Base-by-base conservation (phyloP, 2,797 vertebrate species). In the Anomalospiza imberbis region DNA sequence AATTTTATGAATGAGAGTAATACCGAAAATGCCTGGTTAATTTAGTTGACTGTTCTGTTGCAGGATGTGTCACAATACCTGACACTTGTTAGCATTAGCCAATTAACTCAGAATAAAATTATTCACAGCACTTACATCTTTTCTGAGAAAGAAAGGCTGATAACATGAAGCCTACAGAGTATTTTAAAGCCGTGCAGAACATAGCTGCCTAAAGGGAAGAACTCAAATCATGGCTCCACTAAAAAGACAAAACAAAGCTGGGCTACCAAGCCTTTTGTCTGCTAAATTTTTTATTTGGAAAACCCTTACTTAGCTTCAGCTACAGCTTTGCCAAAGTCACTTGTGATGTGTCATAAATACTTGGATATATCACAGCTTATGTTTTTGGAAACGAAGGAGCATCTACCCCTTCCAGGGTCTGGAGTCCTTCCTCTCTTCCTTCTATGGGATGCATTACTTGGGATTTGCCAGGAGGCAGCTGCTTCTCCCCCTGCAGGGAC, bases 1-100 rank as follows among this genome's bases (percentile, higher is more conserved):
- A 76, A 71, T 29, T 61, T 91, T 83, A 88, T 92, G 78, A 96
- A 96, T 95, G 82, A 89, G n/a, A 89, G 26, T 28, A 57, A 40
- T 36, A 83, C 24, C 6, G 66, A 63, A 81, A 70, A 51, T 13
- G 0, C 1, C 17, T 55, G 40, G 6, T 51, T 75, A 75, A 94
- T 84, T 93, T 42, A 74, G 26, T 40, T 54, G 51, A 74, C 66
- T 84, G 17, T 66, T 85, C 44, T 67, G 28, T 12, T 71, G 42
- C 21, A 65, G 53, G 34, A 82, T 81, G 53, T 63, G 78, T 92
- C 85, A 93, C 42, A 91, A 74, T 36, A 85, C 53, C 79, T 79
- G 24, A 54, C 80, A 79, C 20, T 60, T 61, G 19, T 44, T 57
- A 74, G 57, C 57, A 83, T 91, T 80, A 93, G 45, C 65, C 78